Conservation (phyloP, 2,797 vertebrate genomes). For the Phaenicophaeus curvirostris region DNA sequence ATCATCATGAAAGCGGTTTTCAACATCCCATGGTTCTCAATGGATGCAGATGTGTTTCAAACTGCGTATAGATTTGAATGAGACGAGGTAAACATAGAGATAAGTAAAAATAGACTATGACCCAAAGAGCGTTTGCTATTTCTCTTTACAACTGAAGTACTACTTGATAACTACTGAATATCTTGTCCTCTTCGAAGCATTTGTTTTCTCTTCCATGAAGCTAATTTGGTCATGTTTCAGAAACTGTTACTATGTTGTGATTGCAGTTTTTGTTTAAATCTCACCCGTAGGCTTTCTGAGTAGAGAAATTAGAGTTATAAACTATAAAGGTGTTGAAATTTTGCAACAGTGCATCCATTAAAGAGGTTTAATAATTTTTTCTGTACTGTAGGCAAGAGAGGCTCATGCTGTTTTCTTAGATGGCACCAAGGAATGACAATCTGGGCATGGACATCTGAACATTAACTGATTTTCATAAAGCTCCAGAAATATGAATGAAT, state of each 20-base stretch:
- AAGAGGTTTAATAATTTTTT: background rate
- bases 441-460: background rate
- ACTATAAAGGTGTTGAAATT: background rate
- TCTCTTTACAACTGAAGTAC: background rate
- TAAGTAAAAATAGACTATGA: background rate
- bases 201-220: background rate
- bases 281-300: background rate
- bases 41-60: background rate
- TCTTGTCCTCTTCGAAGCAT: background rate
- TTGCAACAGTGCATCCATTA: background rate
- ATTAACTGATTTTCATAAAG: background rate
- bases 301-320: background rate
- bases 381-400: background rate
- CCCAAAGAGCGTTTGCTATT: slow-evolving; percentile 1
- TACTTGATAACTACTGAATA: background rate
- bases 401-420: background rate
- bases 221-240: background rate
- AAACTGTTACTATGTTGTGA: background rate
- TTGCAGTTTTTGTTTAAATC: background rate
- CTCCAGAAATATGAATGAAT: background rate
- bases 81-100: background rate
- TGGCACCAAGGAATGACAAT: background rate
- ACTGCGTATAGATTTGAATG: background rate
- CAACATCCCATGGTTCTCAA: background rate
- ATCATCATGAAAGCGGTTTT: background rate